phyloP scores from a whole-genome alignment of 2,888 invertebrate genomes.

The Xestia rhomboidea region DNA sequence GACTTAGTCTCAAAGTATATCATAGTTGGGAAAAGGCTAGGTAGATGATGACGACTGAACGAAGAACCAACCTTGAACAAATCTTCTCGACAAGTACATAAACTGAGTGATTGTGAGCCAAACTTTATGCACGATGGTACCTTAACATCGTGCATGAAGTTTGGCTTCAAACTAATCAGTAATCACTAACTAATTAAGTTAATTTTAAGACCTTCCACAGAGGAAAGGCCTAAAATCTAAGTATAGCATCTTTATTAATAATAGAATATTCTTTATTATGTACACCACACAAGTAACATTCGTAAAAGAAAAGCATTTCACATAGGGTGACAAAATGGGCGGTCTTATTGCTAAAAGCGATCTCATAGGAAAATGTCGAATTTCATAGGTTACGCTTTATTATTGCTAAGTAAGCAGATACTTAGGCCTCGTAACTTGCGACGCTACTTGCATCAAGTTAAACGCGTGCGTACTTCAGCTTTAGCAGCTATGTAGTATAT shows the following conservation, averaged over 20 bases:
- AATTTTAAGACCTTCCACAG: not conserved
- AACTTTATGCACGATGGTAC: too few relatives aligned
- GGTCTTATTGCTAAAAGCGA: too few relatives aligned
- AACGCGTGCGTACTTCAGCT: too few relatives aligned
- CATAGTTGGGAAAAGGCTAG: not conserved
- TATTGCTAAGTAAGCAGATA: not conserved
- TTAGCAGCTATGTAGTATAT: too few relatives aligned
- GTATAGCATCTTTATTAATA: too few relatives aligned
- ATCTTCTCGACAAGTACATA: conserved; percentile 12
- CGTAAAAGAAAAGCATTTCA: too few relatives aligned
- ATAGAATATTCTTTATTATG: too few relatives aligned
- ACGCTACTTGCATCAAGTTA: too few relatives aligned
- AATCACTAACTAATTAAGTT: conserved; percentile 1
- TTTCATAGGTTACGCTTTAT: not conserved
- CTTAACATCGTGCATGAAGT: conserved; percentile 8
- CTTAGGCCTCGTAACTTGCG: not conserved
- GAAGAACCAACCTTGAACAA: conserved; percentile 5
- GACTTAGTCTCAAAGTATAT: not conserved
- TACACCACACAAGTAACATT: too few relatives aligned
- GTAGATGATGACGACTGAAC: not conserved
- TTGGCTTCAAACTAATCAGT: conserved; percentile 9
- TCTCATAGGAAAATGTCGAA: not conserved
- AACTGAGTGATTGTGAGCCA: conserved; percentile 27
- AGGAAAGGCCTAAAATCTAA: too few relatives aligned
- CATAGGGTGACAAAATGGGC: too few relatives aligned